Evolutionary conservation across 2,797 vertebrate species (phyloP), one percentile per base, ranked within the genome.

Genomic region (Sebastes itinus): DNA sequence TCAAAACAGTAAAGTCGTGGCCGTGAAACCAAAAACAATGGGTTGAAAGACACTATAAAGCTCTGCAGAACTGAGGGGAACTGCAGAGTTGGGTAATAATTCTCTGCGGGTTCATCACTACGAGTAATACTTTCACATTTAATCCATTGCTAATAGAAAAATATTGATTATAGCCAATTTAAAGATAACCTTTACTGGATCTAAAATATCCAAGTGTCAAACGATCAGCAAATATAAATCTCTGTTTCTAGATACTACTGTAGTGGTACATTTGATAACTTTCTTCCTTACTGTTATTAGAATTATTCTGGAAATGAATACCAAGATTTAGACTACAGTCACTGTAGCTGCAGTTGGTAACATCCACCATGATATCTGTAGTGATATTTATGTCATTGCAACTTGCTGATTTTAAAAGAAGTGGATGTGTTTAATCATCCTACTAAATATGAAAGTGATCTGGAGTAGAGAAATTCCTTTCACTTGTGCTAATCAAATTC

Each of bases 401-500:
- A 22, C 16, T 16, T 32, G 18, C n/a, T 23, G 6, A 66, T 33
- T 63, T 38, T n/a, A 59, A 25, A 38, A 46, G 13, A 49, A 55
- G 38, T 56, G 8, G 7, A 32, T 60, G 14, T 56, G 14, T 69
- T 75, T 30, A 64, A 52, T 79, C 3, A 11, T 6, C 56, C 46
- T 22, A 54, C 14, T 14, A 49, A 73, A 69, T 66, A 35, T n/a
- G 7, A 62, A 74, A 62, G 64, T 33, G 32, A 54, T 46, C 16
- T 12, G 11, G 25, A 73, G 46, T 5, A 27, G n/a, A 73, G 52
- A n/a, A 74, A 71, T 42, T 59, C 25, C 32, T 75, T 74, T 74
- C 6, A 52, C 23, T 65, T 75, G 11, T 72, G 10, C 6, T 67
- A 65, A 75, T 88, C 42, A 74, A 30, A 76, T 71, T 76, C 27